These are phyloP conservation scores for Sialis lutaria DNA, from an alignment of 2,888 invertebrate genomes.

Conservation along the genomic window DNA sequence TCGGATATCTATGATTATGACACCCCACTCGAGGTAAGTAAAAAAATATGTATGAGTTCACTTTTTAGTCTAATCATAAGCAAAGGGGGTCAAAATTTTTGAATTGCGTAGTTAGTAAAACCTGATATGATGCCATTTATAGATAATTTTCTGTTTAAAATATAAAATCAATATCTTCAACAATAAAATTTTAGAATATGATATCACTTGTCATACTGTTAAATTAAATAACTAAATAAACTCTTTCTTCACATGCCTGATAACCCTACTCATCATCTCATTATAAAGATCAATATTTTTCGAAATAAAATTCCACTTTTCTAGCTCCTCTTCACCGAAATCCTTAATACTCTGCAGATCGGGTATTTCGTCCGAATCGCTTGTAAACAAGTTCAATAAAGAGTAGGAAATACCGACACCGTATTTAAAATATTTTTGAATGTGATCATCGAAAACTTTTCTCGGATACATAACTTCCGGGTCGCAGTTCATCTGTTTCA, in stretches of 20 bases:
- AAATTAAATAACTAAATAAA: background rate
- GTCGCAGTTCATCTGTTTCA: constrained; percentile 14
- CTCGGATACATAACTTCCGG: constrained; percentile 16
- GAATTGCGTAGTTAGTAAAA: no score
- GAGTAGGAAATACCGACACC: constrained; percentile 15
- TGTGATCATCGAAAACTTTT: constrained; percentile 14
- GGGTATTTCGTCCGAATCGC: constrained; percentile 12
- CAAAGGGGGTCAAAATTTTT: no score
- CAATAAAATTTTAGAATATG: no score
- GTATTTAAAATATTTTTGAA: constrained; percentile 15
- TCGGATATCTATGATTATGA: no score
- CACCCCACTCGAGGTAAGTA: no score
- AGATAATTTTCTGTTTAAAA: no score
- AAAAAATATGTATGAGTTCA: no score
- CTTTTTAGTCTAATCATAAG: no score
- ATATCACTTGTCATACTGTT: no score
- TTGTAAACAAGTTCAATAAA: constrained; percentile 14
- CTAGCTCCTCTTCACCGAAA: background rate
- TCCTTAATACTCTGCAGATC: constrained; percentile 8
- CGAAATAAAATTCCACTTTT: constrained; percentile 7
- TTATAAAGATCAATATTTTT: constrained; percentile 4
- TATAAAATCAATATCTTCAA: no score
- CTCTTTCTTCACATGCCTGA: background rate
- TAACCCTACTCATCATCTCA: background rate
- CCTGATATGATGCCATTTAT: no score